Evolutionary conservation across 2,797 vertebrate genomes (phyloP).

Genomic region (Pipistrellus pipistrellus): DNA sequence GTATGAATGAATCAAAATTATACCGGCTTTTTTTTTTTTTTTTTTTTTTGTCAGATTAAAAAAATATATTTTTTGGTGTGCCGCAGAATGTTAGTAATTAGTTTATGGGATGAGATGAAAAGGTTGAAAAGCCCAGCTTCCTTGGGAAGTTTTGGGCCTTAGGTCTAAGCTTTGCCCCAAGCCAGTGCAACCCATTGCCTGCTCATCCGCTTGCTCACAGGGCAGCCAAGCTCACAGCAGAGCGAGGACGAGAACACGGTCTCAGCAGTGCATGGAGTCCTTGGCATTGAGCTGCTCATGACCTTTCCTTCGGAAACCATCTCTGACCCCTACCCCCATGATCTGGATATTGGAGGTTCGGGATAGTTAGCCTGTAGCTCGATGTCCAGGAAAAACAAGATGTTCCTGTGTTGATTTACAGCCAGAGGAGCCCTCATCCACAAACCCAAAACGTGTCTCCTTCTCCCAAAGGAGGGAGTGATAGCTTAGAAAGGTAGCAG

Average conservation of each 20-base stretch:
- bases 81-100: neutral
- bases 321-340: neutral
- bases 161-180: neutral
- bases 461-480: neutral
- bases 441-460: slow-evolving; percentile 12
- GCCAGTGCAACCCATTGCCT: neutral
- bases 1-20: neutral
- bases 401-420: neutral
- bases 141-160: neutral
- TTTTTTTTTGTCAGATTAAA: neutral
- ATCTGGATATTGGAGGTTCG: neutral
- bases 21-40: no score
- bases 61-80: neutral
- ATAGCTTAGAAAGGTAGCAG: neutral
- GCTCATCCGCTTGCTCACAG: neutral
- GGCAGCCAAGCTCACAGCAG: neutral
- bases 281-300: neutral
- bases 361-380: neutral
- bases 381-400: neutral
- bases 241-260: neutral
- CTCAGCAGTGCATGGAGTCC: rapidly evolving
- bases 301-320: neutral
- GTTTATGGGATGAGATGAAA: neutral
- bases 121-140: neutral
- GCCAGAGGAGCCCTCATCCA: neutral